Evolutionary conservation across 2,113 vertebrate species (phyloP).

Genomic region (Gavialis gangeticus): DNA sequence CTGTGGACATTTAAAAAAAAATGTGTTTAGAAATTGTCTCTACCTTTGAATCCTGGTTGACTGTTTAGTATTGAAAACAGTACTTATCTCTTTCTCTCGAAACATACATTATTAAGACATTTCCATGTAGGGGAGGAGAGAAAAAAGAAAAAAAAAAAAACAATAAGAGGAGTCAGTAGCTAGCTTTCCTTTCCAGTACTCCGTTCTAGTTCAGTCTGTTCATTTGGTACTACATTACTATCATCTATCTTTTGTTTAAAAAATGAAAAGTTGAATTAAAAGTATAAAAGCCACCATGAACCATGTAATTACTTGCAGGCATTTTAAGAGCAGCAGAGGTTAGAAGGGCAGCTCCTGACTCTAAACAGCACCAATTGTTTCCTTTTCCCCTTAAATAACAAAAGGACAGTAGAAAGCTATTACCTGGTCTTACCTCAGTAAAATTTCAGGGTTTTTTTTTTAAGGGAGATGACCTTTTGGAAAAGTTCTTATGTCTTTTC

Average conservation of each 20-base stretch:
- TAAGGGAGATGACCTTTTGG: conserved; percentile 64
- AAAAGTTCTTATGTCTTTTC: conserved; percentile 36
- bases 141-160: not conserved
- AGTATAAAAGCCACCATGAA: conserved; percentile 69
- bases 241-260: conserved; percentile 26
- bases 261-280: conserved; percentile 71
- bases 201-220: not conserved
- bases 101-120: not conserved
- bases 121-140: not conserved
- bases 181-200: not conserved
- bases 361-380: conserved; percentile 83
- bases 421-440: conserved; percentile 78
- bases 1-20: not conserved
- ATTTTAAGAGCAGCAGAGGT: conserved; percentile 80
- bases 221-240: not conserved
- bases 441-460: conserved; percentile 74
- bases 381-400: conserved; percentile 71
- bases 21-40: not conserved
- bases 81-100: not conserved
- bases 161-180: not conserved
- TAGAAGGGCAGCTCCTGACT: conserved; percentile 78
- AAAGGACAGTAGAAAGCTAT: conserved; percentile 79
- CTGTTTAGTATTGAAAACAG: not conserved
- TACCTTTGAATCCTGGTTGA: not conserved
- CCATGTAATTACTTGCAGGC: conserved; percentile 78